phyloP scores from a whole-genome alignment of 2,113 vertebrate genomes.

The Lethenteron camtschaticum region DNA sequence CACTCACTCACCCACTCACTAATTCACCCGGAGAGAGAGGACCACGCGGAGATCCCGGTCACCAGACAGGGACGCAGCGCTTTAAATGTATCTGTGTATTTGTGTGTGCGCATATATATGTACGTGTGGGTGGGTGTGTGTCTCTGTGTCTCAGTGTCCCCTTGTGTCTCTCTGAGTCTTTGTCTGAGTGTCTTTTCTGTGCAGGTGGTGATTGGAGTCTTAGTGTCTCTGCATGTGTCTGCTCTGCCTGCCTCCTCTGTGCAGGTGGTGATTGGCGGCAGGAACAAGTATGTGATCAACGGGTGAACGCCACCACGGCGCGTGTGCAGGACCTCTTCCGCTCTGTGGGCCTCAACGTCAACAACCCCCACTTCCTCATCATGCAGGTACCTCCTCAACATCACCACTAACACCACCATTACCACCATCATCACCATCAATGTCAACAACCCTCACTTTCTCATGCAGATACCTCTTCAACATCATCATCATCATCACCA shows the following conservation, averaged over 20 bases:
- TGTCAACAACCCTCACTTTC: slow-evolving; percentile 12
- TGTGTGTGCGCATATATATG: background rate
- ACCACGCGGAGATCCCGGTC: slow-evolving; percentile 53
- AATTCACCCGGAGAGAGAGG: slow-evolving; percentile 73
- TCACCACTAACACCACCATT: too few relatives aligned
- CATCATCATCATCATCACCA: too few relatives aligned
- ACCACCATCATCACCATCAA: too few relatives aligned
- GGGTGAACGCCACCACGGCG: slow-evolving; percentile 52
- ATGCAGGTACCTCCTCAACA: too few relatives aligned
- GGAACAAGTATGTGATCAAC: slow-evolving; percentile 82
- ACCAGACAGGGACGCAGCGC: slow-evolving; percentile 52
- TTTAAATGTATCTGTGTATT: background rate
- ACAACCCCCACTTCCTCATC: slow-evolving; percentile 86
- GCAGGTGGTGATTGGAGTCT: background rate
- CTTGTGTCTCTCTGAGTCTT: background rate
- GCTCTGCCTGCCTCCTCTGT: background rate
- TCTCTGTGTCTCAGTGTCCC: background rate
- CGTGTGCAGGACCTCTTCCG: slow-evolving; percentile 83
- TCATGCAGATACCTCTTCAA: too few relatives aligned
- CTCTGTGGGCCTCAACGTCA: slow-evolving; percentile 79
- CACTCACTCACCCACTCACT: slow-evolving; percentile 6
- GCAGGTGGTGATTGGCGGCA: slow-evolving; percentile 37
- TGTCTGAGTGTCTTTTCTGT: background rate
- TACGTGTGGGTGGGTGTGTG: background rate
- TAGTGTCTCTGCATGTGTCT: background rate